Evolutionary conservation across 1,140 invertebrate species (phyloP), one percentile per base, ranked within the genome.

Genomic region (Drosophila tristis): DNA sequence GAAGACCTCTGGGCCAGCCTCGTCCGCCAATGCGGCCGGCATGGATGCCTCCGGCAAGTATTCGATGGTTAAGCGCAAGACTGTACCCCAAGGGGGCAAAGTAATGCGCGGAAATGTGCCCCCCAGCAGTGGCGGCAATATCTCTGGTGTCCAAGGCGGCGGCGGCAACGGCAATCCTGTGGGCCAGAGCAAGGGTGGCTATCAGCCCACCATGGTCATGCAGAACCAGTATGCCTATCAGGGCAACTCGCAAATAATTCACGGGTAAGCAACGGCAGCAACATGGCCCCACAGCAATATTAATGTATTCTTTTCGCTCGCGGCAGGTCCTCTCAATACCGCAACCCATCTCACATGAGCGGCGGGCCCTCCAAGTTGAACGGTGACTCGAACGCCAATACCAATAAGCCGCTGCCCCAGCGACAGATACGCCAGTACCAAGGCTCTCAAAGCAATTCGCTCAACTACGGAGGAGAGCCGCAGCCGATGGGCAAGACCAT

Each of bases 21-120:
- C 79, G 20, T 70, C 84, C 2, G 59, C 62, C 48, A 86, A 64
- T 63, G 74, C 62, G 23, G 53, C 68, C 13, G 67, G 11, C 11
- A 39, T 68, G 45, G 85, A 91, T 51, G 43, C 68, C 20, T 76
- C 76, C 67, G 76, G 74, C 55, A 91, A 91, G 56, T 91, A 91
- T 43, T 74, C 82, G n/a, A 89, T 91, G 80, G 91, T 91, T 25
- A 91, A 91, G 47, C 90, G 86, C 50, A 91, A 91, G 53, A 55
- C 90, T 2, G 80, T 79, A 8, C 70, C 82, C 6, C 90, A 87
- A 50, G 68, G 81, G 8, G 79, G 81, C 54, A 87, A 90, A 50
- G 64, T 90, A 54, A 85, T 91, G 70, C 82, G 87, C 35, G 74
- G 80, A 11, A 91, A 91, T 74, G 66, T 78, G 48, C 71, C 82